Evolutionary conservation across 2,888 invertebrate genomes (phyloP).

Genomic region (Portevinia maculata): DNA sequence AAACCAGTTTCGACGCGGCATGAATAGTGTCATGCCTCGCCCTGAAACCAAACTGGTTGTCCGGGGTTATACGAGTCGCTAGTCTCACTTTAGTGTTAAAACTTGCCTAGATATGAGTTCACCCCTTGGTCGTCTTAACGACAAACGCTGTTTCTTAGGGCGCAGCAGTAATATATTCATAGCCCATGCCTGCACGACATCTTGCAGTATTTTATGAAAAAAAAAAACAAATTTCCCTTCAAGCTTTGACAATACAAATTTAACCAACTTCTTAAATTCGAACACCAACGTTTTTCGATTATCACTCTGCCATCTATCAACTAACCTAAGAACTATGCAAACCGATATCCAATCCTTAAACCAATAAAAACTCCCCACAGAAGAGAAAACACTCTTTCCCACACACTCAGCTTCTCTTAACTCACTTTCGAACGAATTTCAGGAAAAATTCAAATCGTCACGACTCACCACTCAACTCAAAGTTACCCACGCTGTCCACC

Average conservation of each 20-base stretch:
- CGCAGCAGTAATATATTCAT: too few species aligned
- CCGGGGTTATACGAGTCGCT: too few species aligned
- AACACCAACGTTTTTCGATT: neutral
- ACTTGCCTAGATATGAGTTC: too few species aligned
- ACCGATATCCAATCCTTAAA: constrained; percentile 7
- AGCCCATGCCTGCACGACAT: too few species aligned
- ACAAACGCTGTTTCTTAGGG: too few species aligned
- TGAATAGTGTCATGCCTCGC: too few species aligned
- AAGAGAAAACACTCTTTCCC: constrained; percentile 32
- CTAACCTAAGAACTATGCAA: neutral
- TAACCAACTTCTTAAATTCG: neutral
- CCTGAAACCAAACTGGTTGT: too few species aligned
- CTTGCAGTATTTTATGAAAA: too few species aligned
- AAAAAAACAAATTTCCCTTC: too few species aligned
- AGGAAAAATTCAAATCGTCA: constrained; percentile 14
- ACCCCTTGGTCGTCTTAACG: too few species aligned
- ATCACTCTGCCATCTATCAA: constrained; percentile 14
- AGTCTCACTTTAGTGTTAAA: too few species aligned
- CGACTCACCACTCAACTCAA: constrained; percentile 57
- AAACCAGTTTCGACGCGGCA: too few species aligned
- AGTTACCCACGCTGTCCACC: constrained; percentile 26
- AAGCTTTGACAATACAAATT: neutral
- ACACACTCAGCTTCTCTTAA: constrained; percentile 25
- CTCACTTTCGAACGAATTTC: constrained; percentile 26
- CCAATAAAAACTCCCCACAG: constrained; percentile 8